Conservation (phyloP, 2,113 vertebrate genomes). For the Thamnaconus septentrionalis region DNA sequence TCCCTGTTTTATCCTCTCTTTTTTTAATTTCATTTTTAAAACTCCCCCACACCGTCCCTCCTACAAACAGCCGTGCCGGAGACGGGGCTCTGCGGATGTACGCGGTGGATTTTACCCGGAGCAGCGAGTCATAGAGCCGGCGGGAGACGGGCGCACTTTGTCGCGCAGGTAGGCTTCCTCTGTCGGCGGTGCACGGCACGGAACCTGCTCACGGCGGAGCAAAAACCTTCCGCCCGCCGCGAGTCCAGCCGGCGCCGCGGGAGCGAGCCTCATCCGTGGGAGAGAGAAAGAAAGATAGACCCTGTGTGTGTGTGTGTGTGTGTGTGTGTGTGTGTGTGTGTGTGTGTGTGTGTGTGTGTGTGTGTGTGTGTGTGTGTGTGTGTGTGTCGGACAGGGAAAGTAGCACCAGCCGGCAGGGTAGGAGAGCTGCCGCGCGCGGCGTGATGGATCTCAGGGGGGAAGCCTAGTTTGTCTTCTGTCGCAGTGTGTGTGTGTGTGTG, state of each 20-base stretch:
- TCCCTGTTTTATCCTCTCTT: neutral
- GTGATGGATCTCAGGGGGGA: no score
- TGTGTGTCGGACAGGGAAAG: constrained; percentile 16
- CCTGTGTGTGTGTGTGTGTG: constrained; percentile 23
- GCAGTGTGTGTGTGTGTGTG: constrained; percentile 28
- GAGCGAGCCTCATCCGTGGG: neutral
- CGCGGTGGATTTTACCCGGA: constrained; percentile 56
- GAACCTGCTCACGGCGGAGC: no score
- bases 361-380: constrained; percentile 31
- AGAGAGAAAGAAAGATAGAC: constrained; percentile 26
- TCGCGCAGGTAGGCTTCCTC: constrained; percentile 52
- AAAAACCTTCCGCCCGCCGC: no score
- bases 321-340: constrained; percentile 28
- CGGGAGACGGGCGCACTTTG: constrained; percentile 50
- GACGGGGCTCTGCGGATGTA: constrained; percentile 58
- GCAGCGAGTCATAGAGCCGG: constrained; percentile 46
- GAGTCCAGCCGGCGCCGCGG: neutral
- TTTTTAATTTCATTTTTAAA: no score
- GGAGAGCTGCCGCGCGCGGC: no score
- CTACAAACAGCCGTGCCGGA: constrained; percentile 22
- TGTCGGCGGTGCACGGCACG: no score
- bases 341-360: constrained; percentile 40
- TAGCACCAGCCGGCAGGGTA: no score
- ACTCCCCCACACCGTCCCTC: no score
- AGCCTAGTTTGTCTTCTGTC: no score